Evolutionary conservation across 2,797 vertebrate genomes (phyloP).

Genomic region (Sebastolobus altivelis): DNA sequence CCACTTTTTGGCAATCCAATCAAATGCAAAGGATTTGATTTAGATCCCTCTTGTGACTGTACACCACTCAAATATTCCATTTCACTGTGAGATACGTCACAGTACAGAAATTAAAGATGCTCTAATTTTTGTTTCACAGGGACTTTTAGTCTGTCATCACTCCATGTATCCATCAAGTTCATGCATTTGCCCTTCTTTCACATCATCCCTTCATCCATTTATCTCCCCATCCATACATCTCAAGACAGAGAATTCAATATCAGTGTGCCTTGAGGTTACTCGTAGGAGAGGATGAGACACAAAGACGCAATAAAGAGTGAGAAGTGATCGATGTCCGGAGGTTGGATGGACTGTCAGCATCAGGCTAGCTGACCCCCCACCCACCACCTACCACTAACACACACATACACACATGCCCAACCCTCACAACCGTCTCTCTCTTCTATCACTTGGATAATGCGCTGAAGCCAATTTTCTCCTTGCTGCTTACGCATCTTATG

Average conservation of each 20-base stretch:
- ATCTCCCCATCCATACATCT: slow-evolving; percentile 45
- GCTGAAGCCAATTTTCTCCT: slow-evolving; percentile 14
- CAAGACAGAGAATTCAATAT: slow-evolving; percentile 55
- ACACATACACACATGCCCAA: background rate
- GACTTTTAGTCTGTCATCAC: slow-evolving; percentile 22
- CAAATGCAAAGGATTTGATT: too few species aligned
- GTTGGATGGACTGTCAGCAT: slow-evolving; percentile 33
- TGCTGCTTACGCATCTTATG: slow-evolving; percentile 30
- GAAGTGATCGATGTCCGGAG: slow-evolving; percentile 54
- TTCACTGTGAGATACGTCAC: too few species aligned
- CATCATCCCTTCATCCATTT: slow-evolving; percentile 39
- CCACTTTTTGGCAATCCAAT: too few species aligned
- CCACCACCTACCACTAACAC: background rate
- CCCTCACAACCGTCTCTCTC: background rate
- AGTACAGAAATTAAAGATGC: too few species aligned
- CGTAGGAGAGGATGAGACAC: slow-evolving; percentile 32
- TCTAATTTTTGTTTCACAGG: too few species aligned
- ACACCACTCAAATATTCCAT: too few species aligned
- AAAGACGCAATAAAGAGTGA: slow-evolving; percentile 53
- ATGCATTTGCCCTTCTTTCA: slow-evolving; percentile 35
- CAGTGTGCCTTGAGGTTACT: slow-evolving; percentile 59
- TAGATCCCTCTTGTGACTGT: too few species aligned
- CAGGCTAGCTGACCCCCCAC: slow-evolving; percentile 7
- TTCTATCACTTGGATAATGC: slow-evolving; percentile 5
- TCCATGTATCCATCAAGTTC: slow-evolving; percentile 21